phyloP scores from a whole-genome alignment of 2,797 vertebrate species.

The Sebastes minor region DNA sequence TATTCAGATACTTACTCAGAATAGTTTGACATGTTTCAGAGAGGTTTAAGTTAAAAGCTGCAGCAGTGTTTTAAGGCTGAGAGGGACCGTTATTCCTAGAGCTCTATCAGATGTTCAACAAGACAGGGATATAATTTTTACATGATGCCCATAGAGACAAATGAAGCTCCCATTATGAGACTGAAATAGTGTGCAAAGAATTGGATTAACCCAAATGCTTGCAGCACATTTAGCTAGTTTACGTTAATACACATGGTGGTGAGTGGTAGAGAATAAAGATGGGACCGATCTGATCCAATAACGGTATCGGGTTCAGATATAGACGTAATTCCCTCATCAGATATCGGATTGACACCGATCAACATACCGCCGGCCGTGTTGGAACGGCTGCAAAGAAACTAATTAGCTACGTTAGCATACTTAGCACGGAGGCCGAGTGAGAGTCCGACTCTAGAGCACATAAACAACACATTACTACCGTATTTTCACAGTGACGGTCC shows the following conservation, averaged over 20 bases:
- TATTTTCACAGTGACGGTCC: no score
- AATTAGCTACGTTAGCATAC: no score
- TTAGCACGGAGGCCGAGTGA: no score
- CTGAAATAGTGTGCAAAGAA: neutral
- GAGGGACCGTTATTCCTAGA: neutral
- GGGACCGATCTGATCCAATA: fast-evolving
- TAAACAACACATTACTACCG: no score
- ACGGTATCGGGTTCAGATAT: fast-evolving
- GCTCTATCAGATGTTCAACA: neutral
- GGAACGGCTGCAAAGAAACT: no score
- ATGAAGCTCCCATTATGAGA: neutral
- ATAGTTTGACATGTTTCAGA: neutral
- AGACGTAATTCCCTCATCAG: no score
- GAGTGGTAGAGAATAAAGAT: neutral
- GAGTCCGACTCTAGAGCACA: no score
- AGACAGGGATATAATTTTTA: neutral
- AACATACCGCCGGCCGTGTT: no score
- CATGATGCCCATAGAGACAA: neutral
- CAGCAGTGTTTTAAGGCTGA: neutral
- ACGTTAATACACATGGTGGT: neutral
- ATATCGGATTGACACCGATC: no score
- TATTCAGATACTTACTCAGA: neutral
- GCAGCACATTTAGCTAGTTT: neutral
- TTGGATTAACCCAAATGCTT: neutral
- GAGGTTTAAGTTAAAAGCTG: neutral